These are phyloP conservation scores for Leucosticte australis DNA, from an alignment of 2,113 vertebrate species.

Conservation along the genomic window DNA sequence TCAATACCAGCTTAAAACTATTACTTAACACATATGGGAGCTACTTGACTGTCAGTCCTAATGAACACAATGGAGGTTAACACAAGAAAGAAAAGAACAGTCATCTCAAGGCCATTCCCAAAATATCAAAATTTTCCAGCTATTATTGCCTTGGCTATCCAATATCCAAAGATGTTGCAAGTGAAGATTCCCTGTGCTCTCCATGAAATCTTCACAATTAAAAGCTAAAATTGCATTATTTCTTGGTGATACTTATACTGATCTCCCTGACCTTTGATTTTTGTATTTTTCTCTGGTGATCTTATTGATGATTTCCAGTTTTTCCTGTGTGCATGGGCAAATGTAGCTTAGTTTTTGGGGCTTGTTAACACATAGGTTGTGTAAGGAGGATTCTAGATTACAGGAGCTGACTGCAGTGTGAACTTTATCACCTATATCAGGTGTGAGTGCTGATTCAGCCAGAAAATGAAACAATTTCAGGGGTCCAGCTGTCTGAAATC, in stretches of 20 bases:
- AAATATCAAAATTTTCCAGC: neutral
- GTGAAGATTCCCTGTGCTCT: neutral
- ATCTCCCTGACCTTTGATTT: neutral
- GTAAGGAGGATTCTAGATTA: neutral
- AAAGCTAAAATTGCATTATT: neutral
- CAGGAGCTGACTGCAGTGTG: neutral
- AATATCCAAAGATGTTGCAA: neutral
- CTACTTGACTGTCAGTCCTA: neutral
- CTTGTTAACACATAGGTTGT: neutral
- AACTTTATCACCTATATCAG: neutral
- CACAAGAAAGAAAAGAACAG: neutral
- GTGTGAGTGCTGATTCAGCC: neutral
- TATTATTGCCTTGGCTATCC: neutral
- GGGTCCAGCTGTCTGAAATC: neutral
- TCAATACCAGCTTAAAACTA: slow-evolving; percentile 23
- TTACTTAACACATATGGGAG: slow-evolving; percentile 20
- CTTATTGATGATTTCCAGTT: neutral
- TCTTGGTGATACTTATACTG: neutral
- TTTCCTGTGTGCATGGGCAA: neutral
- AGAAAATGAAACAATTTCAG: neutral
- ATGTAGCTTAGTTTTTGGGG: neutral
- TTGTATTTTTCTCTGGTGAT: neutral
- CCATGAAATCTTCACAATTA: neutral
- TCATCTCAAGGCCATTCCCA: neutral
- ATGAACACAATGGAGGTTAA: neutral